phyloP scores from a whole-genome alignment of 2,113 vertebrate species.

The Mustela nigripes region DNA sequence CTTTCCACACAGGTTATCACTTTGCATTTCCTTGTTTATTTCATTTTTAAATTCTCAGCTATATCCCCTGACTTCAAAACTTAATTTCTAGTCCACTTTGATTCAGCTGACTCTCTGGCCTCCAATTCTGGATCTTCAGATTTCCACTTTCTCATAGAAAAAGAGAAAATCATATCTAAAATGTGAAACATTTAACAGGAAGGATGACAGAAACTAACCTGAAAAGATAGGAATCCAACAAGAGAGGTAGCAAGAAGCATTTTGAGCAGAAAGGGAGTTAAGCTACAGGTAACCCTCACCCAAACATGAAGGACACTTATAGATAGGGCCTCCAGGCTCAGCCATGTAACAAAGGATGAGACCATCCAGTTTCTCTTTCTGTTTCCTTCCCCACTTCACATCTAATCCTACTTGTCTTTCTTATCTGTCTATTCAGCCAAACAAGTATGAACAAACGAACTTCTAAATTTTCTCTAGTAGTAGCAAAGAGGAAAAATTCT shows the following conservation, averaged over 20 bases:
- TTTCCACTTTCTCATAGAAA: neutral
- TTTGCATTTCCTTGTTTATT: neutral
- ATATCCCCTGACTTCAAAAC: neutral
- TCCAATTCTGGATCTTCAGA: neutral
- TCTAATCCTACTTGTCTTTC: neutral
- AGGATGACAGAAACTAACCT: conserved; percentile 13
- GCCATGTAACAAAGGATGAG: neutral
- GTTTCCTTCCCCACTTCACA: neutral
- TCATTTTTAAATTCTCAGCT: neutral
- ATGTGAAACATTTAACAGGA: neutral
- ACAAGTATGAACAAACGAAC: neutral
- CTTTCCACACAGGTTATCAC: neutral
- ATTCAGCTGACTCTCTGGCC: neutral
- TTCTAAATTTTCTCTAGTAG: neutral
- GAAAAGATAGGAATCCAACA: conserved; percentile 10
- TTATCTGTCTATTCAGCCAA: neutral
- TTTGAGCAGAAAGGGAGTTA: conserved; percentile 29
- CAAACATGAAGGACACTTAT: neutral
- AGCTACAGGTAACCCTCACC: neutral
- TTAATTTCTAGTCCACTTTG: neutral
- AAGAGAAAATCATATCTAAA: neutral
- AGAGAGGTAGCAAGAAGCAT: neutral
- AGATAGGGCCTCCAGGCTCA: neutral
- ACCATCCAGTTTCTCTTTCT: neutral
- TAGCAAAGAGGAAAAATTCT: neutral